Evolutionary conservation across 2,113 vertebrate species (phyloP), one percentile per base, ranked within the genome.

Genomic region (Python bivittatus): DNA sequence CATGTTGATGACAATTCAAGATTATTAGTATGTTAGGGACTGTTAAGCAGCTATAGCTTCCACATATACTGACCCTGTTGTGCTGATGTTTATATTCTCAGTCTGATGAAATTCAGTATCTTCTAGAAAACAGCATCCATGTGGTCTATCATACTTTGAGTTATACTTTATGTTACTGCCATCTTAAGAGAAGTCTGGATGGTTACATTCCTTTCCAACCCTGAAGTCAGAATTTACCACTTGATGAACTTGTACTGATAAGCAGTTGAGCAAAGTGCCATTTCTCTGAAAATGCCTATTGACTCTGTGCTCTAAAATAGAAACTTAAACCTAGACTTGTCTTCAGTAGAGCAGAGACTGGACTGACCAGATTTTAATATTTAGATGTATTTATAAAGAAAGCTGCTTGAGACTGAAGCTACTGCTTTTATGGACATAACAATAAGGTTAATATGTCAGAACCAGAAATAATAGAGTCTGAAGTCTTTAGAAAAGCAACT

Each of bases 171-270:
- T 61, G 87, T 10, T 84, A 56, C 42, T 83, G 68, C 42, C 72
- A 60, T 10, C 83, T 58, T 48, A 22, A n/a, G 85, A 88, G 48
- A 79, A 23, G 23, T 86, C 15, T 57, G 17, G 11, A 86, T 54
- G 20, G 7, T 68, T 92, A 56, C 44, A 84, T 90, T 92, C 48
- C 68, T 90, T 84, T 20, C 52, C 38, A 44, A 61, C 53, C 54
- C 33, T 72, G 48, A 44, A 57, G 58, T 56, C 72, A 48, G 48
- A 72, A 72, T 86, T 72, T 48, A 90, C n/a, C 52, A 33, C 9
- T 53, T 86, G 79, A 58, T 92, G n/a, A 61, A 86, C 27, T 1
- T 44, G 60, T n/a, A 90, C 61, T 68, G 58, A 85, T 85, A 92
- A 90, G 83, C 38, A 90, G 60, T 23, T 54, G 15, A 90, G 83